A percentile compares a stretch with the other conserved stretches of the same genome.
Evolutionary conservation across 2,797 vertebrate species (phyloP).

Genomic region (Notolabrus celidotus): DNA sequence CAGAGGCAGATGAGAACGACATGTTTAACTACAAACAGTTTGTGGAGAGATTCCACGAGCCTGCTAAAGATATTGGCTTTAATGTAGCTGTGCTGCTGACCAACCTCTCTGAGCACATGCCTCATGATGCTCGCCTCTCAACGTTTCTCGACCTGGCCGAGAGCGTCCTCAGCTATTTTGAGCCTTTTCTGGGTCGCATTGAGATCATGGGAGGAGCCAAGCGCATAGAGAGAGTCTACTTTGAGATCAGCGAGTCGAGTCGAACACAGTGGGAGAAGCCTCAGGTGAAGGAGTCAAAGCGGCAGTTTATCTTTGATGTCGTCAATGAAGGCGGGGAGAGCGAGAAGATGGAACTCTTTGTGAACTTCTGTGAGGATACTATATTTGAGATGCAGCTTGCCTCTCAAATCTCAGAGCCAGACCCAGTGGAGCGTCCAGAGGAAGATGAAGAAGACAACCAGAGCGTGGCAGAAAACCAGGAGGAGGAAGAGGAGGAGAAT

Average conservation of each 20-base stretch:
- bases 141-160: conserved; percentile 93
- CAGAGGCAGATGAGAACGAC: conserved; percentile 97
- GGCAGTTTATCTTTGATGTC: conserved; percentile 98
- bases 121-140: conserved; percentile 93
- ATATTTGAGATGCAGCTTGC: conserved; percentile 99
- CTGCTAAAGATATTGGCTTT: conserved; percentile 98
- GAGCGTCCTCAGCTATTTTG: conserved; percentile 98
- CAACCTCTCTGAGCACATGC: conserved; percentile 98
- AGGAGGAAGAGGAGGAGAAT: conserved; percentile 87
- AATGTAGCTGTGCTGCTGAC: conserved; percentile 96
- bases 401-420: conserved; percentile 96
- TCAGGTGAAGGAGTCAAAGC: conserved; percentile 99
- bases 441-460: conserved; percentile 89
- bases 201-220: conserved; percentile 99
- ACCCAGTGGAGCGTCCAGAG: conserved; percentile 88
- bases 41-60: conserved; percentile 96
- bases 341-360: conserved; percentile 99
- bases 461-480: conserved; percentile 81
- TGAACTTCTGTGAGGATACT: conserved; percentile 99
- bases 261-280: conserved; percentile 99
- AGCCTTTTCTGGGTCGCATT: conserved; percentile 95
- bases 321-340: conserved; percentile 98
- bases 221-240: conserved; percentile 98
- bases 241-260: conserved; percentile 98
- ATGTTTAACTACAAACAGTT: conserved; percentile 98